Evolutionary conservation across 2,888 invertebrate genomes (phyloP), one percentile per base, ranked within the genome.

Genomic region (Orthosia incerta): DNA sequence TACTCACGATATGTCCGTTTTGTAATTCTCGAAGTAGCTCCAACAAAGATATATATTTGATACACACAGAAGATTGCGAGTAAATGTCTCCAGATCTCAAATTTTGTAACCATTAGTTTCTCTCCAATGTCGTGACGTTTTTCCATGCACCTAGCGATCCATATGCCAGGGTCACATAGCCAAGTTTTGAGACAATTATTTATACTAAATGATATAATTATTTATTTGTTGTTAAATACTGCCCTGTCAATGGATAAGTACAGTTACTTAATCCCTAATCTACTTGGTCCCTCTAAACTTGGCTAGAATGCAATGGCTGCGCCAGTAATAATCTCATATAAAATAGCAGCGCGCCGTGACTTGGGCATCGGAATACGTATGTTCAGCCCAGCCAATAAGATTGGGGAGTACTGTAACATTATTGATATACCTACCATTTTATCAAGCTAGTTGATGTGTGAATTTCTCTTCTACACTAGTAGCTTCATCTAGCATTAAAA

Each of bases 61-160:
- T 81, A 84, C 70, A 69, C 61, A 70, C 66, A 74, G 46, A 31
- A 71, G 68, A 83, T 74, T 75, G 61, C 62, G 63, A 74, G 76
- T 72, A 71, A 79, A 77, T 65, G 69, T 67, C 68, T 73, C 66
- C 63, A 72, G 83, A 86, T 86, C 86, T 85, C 82, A 83, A 74
- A 50, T 73, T 81, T 73, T 71, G 65, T 83, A 76, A 79, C n/a
- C 55, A 50, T 60, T 71, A 80, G 76, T 84, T 83, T 74, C 84
- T 85, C 46, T 71, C 31, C 46, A 61, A 51, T 71, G 48, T 64
- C 71, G 45, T 48, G 55, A 72, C 60, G 56, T 53, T 56, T 78
- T 59, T 61, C 39, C 20, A 16, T 16, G 63, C 39, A 39, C 26
- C 31, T 55, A 45, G 26, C 20, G 13, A 48, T 60, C 23, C 46